phyloP scores from a whole-genome alignment of 1,140 invertebrate species.

The Heliconius melpomene region DNA sequence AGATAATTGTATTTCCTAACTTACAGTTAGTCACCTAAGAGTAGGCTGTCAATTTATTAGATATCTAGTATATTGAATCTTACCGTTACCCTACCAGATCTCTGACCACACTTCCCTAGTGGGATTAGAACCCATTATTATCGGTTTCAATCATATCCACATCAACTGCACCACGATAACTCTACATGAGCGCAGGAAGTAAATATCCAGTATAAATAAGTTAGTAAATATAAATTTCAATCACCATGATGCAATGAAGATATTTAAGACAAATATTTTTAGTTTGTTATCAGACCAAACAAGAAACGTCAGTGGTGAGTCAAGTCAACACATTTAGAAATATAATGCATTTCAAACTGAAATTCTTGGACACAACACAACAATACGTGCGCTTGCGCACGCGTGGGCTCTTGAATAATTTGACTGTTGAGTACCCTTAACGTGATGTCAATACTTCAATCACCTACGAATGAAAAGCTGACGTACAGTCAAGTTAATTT shows the following conservation, averaged over 20 bases:
- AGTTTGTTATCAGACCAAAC: slow-evolving; percentile 4
- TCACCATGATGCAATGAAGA: not conserved
- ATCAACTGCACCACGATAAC: too few relatives aligned
- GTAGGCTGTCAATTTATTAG: too few relatives aligned
- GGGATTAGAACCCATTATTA: too few relatives aligned
- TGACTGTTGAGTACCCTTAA: slow-evolving; percentile 11
- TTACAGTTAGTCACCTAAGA: too few relatives aligned
- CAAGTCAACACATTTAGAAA: slow-evolving; percentile 4
- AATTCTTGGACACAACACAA: slow-evolving; percentile 23
- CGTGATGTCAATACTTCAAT: not conserved
- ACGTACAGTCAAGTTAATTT: not conserved
- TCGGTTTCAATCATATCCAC: too few relatives aligned
- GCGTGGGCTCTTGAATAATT: not conserved
- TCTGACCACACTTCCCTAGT: too few relatives aligned
- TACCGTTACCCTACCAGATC: too few relatives aligned
- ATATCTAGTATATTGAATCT: too few relatives aligned
- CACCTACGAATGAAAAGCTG: not conserved
- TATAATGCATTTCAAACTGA: slow-evolving; percentile 12
- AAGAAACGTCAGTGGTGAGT: slow-evolving; percentile 2
- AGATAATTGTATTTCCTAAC: too few relatives aligned
- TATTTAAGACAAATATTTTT: slow-evolving; percentile 20
- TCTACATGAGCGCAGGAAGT: too few relatives aligned
- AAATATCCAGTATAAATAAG: not conserved
- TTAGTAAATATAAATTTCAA: not conserved
- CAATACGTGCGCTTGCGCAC: slow-evolving; percentile 17